Evolutionary conservation across 2,113 vertebrate species (phyloP).

Genomic region (Cepphus grylle): DNA sequence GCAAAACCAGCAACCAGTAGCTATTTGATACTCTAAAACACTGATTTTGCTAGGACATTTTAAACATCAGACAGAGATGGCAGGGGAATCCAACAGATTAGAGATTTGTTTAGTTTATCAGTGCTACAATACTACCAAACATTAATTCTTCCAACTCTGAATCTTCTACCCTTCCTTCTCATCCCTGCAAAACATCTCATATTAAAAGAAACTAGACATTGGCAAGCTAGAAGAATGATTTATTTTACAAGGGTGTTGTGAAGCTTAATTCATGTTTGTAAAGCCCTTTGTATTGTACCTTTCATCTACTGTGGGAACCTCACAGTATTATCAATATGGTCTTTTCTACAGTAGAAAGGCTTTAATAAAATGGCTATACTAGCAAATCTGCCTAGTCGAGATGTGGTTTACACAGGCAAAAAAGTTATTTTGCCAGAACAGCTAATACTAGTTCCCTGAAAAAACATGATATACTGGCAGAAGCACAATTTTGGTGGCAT

Average conservation of each 20-base stretch:
- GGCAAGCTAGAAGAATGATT: not conserved
- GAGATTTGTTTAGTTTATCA: not conserved
- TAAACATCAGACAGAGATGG: not conserved
- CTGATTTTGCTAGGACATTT: not conserved
- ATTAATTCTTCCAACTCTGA: not conserved
- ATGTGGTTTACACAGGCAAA: conserved; percentile 2
- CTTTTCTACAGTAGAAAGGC: conserved; percentile 18
- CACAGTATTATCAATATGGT: conserved; percentile 33
- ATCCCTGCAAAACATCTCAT: not conserved
- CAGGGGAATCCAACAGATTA: not conserved
- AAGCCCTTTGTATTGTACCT: conserved; percentile 36
- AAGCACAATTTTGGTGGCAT: not conserved
- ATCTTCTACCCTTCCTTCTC: not conserved
- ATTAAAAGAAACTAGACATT: not conserved
- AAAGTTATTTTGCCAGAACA: not conserved
- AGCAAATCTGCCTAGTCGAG: not conserved
- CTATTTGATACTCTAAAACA: not conserved
- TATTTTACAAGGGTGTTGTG: conserved; percentile 36
- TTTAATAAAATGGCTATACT: conserved; percentile 47
- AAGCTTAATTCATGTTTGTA: conserved; percentile 49
- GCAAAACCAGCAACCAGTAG: not conserved
- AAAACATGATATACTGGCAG: not conserved
- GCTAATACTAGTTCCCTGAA: not conserved
- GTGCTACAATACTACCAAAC: not conserved
- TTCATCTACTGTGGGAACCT: conserved; percentile 48